These are phyloP conservation scores for Deilephila porcellus DNA, from an alignment of 2,888 invertebrate species.

Conservation along the genomic window DNA sequence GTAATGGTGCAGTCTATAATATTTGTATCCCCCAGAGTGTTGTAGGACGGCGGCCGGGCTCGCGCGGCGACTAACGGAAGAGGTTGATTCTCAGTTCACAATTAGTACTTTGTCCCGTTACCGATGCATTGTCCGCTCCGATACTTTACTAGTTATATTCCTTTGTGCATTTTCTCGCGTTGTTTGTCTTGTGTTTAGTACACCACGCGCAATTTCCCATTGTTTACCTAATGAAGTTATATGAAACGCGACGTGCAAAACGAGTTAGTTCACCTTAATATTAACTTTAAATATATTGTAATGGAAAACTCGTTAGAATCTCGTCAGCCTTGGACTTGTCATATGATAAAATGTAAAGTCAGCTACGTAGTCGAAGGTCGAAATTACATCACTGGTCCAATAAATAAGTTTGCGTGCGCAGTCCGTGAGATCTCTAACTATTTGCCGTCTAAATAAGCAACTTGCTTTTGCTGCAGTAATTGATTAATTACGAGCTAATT, in stretches of 20 bases:
- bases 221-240: slow-evolving; percentile 54
- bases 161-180: slow-evolving; percentile 74
- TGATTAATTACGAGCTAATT: not conserved
- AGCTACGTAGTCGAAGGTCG: slow-evolving; percentile 35
- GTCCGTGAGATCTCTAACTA: not conserved
- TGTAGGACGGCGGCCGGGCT: slow-evolving; percentile 39
- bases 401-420: slow-evolving; percentile 14
- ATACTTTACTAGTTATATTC: slow-evolving; percentile 70
- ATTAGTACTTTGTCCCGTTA: slow-evolving; percentile 81
- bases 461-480: not conserved
- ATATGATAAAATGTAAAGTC: slow-evolving; percentile 35
- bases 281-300: slow-evolving; percentile 5
- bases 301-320: slow-evolving; percentile 23
- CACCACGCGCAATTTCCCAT: slow-evolving; percentile 53
- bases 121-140: slow-evolving; percentile 75
- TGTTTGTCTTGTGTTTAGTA: slow-evolving; percentile 66
- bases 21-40: slow-evolving; percentile 53
- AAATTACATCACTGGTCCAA: slow-evolving; percentile 32
- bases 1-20: slow-evolving; percentile 33
- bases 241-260: slow-evolving; percentile 10
- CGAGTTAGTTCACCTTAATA: not conserved
- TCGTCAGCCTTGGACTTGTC: slow-evolving; percentile 34
- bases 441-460: not conserved
- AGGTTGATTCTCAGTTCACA: slow-evolving; percentile 73
- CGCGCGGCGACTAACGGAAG: slow-evolving; percentile 70